phyloP scores from a whole-genome alignment of 2,797 vertebrate species.

The Hippopotamyrus pictus region DNA sequence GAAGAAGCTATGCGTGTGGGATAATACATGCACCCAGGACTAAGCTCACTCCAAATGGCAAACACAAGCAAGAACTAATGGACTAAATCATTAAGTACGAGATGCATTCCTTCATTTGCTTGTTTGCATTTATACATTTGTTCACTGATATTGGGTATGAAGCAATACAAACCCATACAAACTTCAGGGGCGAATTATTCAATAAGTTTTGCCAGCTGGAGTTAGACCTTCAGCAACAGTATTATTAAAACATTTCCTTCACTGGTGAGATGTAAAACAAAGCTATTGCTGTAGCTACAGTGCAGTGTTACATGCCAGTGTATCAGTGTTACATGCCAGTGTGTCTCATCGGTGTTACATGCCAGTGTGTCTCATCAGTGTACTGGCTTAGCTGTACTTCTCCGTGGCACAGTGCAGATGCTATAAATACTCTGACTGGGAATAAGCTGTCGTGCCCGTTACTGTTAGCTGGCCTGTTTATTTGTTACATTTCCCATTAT shows the following conservation, averaged over 20 bases:
- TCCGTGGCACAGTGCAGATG: background rate
- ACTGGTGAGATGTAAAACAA: background rate
- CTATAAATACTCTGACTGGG: background rate
- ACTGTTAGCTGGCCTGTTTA: background rate
- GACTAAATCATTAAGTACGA: conserved; percentile 52
- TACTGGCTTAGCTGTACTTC: background rate
- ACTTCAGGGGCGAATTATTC: background rate
- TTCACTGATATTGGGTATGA: conserved; percentile 28
- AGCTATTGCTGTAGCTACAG: background rate
- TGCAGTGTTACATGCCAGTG: background rate
- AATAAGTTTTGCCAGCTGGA: background rate
- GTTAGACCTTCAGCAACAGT: background rate
- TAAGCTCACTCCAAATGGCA: conserved; percentile 40
- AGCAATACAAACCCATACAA: background rate
- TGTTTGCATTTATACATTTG: conserved; percentile 52
- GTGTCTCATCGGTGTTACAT: too few species aligned
- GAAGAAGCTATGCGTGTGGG: conserved; percentile 26
- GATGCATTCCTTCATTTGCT: conserved; percentile 56
- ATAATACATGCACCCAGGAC: conserved; percentile 42
- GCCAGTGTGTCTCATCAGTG: background rate
- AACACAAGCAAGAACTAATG: conserved; percentile 42
- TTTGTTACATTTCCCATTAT: background rate
- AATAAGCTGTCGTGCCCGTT: background rate
- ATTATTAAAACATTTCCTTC: background rate
- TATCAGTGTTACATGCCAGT: background rate